These are phyloP conservation scores for Archilochus colubris DNA, from an alignment of 2,113 vertebrate genomes.

Conservation along the genomic window DNA sequence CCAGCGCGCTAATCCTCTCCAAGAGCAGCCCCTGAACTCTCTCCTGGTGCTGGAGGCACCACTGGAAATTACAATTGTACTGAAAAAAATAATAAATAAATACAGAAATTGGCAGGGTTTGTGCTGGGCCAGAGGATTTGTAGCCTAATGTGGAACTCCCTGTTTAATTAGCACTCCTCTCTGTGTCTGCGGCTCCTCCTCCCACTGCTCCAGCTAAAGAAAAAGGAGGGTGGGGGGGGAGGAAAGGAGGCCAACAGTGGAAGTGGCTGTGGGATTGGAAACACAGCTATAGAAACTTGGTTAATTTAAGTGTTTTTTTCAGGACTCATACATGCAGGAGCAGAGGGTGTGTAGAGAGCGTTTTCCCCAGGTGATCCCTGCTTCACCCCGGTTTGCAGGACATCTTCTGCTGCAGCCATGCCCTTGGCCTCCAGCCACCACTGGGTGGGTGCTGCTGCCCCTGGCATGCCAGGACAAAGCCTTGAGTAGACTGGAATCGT, in stretches of 20 bases:
- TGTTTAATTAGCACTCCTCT: slow-evolving; percentile 70
- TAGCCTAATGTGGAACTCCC: slow-evolving; percentile 68
- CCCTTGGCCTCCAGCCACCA: not conserved
- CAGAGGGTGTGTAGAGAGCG: slow-evolving; percentile 1
- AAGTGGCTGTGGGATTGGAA: slow-evolving; percentile 48
- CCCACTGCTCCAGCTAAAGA: not conserved
- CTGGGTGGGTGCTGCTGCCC: not conserved
- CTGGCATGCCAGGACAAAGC: no score
- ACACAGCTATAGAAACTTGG: not conserved
- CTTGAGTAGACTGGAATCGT: not conserved
- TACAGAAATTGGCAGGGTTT: slow-evolving; percentile 57
- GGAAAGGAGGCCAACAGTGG: not conserved
- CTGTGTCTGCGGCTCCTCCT: slow-evolving; percentile 28
- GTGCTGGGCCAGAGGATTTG: slow-evolving; percentile 60
- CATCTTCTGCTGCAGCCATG: not conserved
- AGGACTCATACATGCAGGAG: not conserved
- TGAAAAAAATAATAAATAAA: slow-evolving; percentile 68
- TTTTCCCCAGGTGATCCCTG: not conserved
- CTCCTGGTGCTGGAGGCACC: slow-evolving; percentile 50
- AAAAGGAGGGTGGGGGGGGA: not conserved
- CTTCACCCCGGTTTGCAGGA: not conserved
- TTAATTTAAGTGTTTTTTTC: slow-evolving; percentile 48
- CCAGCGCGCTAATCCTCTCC: slow-evolving; percentile 59
- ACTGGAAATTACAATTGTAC: slow-evolving; percentile 57
- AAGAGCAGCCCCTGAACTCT: slow-evolving; percentile 61